Evolutionary conservation across 1,140 invertebrate genomes (phyloP), one percentile per base, ranked within the genome.

Genomic region (Drosophila truncata): DNA sequence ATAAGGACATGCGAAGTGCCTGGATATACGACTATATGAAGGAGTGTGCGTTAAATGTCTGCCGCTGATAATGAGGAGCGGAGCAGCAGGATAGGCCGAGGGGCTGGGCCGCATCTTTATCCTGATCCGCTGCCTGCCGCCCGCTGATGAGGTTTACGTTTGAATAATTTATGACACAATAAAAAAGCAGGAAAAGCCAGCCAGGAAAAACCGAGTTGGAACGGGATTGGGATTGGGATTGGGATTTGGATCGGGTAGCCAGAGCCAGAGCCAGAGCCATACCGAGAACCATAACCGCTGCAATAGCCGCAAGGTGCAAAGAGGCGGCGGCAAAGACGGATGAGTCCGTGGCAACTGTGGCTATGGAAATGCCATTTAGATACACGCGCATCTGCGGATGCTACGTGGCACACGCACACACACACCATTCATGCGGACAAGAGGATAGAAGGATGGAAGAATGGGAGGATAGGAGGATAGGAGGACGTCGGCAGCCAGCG

Each of bases 151-250:
- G 91, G 91, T 92, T 92, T 92, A 78, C 82, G 74, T 92, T 91
- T 92, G 91, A 92, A 92, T 92, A 92, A 92, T 92, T 92, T 92
- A 92, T 92, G 84, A 86, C 64, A 81, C 86, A 90, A 90, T 85
- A 87, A 86, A 86, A 86, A 78, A 70, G 49, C 61, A 61, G 57
- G 44, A 42, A 61, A 73, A 74, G 57, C 61, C 55, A 62, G 52
- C 66, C 46, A 44, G 52, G 61, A 54, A 46, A 63, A 65, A 62
- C 23, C 55, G 44, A 31, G 33, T 16, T 39, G 27, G 35, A 20
- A 57, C 27, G 37, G 41, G 59, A 50, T 44, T 33, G 37, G 66
- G 37, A 42, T 63, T 46, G 42, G 37, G 61, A 29, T 54, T 55
- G 14, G 59, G 59, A 63, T 63, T 44, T 61, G 29, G 63, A 65